Base-by-base conservation (phyloP, 2,888 invertebrate species). In the Nomada flava region DNA sequence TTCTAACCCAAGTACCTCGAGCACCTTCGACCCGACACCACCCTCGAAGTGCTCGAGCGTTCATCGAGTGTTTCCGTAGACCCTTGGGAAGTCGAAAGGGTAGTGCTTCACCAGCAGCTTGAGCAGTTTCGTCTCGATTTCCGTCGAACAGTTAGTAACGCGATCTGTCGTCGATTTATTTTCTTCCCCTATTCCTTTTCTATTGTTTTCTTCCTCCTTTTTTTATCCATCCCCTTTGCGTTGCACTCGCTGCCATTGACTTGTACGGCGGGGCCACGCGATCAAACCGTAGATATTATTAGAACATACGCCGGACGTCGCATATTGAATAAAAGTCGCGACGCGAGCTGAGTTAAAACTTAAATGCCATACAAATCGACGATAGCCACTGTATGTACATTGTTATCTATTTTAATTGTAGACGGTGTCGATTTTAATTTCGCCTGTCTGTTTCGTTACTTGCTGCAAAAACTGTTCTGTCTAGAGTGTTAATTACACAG, bases 11-110 rank as follows among this genome's bases (percentile, higher is more conserved):
- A 79, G 86, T 84, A 86, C 75, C 68, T 84, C 84, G 76, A 86
- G 79, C 79, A 85, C 87, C 85, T 85, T 76, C 85, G 85, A 84
- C 86, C 84, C 86, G 88, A 86, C 86, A 82, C 82, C 84, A 85
- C 81, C 79, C 86, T 88, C 73, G 73, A 87, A 85, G 86, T 75
- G 81, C 79, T 88, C 84, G 73, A 88, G 80, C 79, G 82, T 70
- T 87, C 79, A 82, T 89, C 83, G 82, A 89, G 85, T 88, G 82
- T 81, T 82, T 85, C 79, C 86, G 76, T 81, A 81, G 77, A 82
- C 86, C 82, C 82, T 84, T 74, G 62, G 68, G 74, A 55, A 85
- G 73, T 82, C 76, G 67, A 70, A 75, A 85, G 81, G 86, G 79
- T 83, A 74, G 86, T 83, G 70, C 83, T 81, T 76, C 57, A 83